These are phyloP conservation scores for Liodrosophila aerea DNA, from an alignment of 2,888 invertebrate genomes.

Conservation along the genomic window DNA sequence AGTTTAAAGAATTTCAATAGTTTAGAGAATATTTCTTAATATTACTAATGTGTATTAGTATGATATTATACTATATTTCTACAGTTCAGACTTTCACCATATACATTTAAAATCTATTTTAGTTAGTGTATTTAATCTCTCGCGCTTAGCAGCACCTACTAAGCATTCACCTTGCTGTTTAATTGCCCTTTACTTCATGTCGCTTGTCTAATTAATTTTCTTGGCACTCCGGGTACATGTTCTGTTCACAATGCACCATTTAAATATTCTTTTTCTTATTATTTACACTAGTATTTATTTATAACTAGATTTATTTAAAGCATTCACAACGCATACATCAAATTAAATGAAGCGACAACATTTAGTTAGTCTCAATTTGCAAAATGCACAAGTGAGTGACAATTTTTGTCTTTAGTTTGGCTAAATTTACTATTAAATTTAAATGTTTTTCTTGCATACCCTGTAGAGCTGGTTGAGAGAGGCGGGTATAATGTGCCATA, in stretches of 20 bases:
- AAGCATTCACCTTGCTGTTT: neutral
- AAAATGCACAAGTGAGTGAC: slow-evolving; percentile 37
- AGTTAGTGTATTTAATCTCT: neutral
- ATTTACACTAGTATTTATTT: slow-evolving; percentile 10
- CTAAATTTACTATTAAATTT: slow-evolving; percentile 65
- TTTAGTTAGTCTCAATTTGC: slow-evolving; percentile 28
- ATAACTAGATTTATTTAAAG: slow-evolving; percentile 15
- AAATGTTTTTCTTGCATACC: slow-evolving; percentile 55
- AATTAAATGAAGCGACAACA: slow-evolving; percentile 20
- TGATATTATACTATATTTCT: too few species aligned
- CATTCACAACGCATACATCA: slow-evolving; percentile 11
- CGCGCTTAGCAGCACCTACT: neutral
- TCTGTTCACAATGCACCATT: slow-evolving; percentile 7
- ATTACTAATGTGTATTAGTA: too few species aligned
- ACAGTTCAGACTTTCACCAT: too few species aligned
- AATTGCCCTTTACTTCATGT: slow-evolving; percentile 21
- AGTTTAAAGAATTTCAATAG: too few species aligned
- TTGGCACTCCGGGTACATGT: slow-evolving; percentile 27
- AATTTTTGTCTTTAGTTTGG: slow-evolving; percentile 31
- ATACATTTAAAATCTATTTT: too few species aligned
- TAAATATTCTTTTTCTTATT: too few species aligned
- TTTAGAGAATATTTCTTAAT: too few species aligned
- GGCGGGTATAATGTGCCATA: too few species aligned
- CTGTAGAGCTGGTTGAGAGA: neutral
- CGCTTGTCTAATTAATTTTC: slow-evolving; percentile 35